Base-by-base conservation (phyloP, 1,140 invertebrate species). In the Linepithema humile region DNA sequence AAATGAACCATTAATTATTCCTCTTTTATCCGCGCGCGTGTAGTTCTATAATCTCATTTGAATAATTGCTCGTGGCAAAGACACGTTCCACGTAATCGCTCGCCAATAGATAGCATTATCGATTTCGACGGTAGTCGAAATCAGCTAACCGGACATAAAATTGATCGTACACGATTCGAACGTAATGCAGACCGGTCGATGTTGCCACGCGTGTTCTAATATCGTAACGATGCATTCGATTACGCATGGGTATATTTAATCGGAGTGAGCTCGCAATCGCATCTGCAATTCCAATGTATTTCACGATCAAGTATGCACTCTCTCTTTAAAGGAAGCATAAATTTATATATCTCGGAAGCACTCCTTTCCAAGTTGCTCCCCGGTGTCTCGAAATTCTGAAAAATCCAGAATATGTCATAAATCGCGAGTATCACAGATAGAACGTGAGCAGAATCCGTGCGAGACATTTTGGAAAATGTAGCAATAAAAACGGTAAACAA, bases 71-170 rank as follows among this genome's bases (percentile, higher is more conserved):
- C 12, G 29, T 23, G 57, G 73, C 38, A 48, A 75, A 75, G 73
- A 75, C 26, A 60, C 29, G 35, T 74, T 74, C 35, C 53, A 35
- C 70, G 55, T 75, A 75, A 75, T 75, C 57, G 73, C 73, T 62
- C 57, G 57, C 48, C 73, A 75, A 48, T 64, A 17, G 38, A 35
- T 48, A 62, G 73, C 26, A 75, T 75, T 75, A 75, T 75, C 40
- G 57, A 57, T 64, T 75, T 64, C 38, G 38, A 60, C 38, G 38
- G 23, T n/a, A 74, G 72, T 74, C 55, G 73, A 75, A 75, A 75
- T 75, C 57, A 75, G 75, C 64, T 80, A 53, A 23, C 38, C 32
- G 32, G 75, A 67, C 75, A 48, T 53, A 80, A 69, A 80, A 80
- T 55, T 64, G 64, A 80, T 80, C 45, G 17, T 43, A 2, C 10